A percentile compares a stretch with the other conserved stretches of the same genome.
Evolutionary conservation across 2,113 vertebrate genomes (phyloP).

Genomic region (Urocynchramus pylzowi): DNA sequence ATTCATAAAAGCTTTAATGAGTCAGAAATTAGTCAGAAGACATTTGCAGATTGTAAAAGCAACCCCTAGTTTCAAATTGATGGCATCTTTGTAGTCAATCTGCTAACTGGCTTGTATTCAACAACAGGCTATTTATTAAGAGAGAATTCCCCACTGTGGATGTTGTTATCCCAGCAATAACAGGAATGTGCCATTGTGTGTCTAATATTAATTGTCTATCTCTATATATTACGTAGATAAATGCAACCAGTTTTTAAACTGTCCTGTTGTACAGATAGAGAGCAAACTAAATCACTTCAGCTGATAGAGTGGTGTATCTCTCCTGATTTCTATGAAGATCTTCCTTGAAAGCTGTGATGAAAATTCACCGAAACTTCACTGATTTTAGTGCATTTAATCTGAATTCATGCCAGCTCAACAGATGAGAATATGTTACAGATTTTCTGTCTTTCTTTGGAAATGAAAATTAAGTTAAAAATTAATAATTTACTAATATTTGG

Average conservation of each 20-base stretch:
- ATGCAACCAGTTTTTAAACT: neutral
- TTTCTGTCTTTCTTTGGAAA: neutral
- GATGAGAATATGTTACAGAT: neutral
- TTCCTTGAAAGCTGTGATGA: neutral
- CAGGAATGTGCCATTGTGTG: neutral
- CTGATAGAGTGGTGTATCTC: neutral
- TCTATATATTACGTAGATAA: neutral
- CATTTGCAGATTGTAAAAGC: conserved; percentile 59
- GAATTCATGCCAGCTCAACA: neutral
- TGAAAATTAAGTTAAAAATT: neutral
- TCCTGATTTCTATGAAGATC: neutral
- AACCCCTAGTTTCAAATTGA: conserved; percentile 40
- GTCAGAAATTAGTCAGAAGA: conserved; percentile 51
- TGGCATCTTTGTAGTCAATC: conserved; percentile 17
- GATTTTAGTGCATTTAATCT: neutral
- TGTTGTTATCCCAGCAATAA: conserved; percentile 6
- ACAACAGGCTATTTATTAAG: conserved; percentile 37
- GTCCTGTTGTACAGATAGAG: neutral
- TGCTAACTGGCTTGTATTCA: conserved; percentile 42
- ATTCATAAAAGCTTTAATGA: conserved; percentile 56
- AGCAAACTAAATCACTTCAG: neutral
- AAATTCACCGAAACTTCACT: neutral
- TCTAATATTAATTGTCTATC: neutral
- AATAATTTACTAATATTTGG: neutral
- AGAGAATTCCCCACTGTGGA: conserved; percentile 6